Evolutionary conservation across 2,888 invertebrate genomes (phyloP), one percentile per base, ranked within the genome.

Genomic region (Zygogramma bicolorata): DNA sequence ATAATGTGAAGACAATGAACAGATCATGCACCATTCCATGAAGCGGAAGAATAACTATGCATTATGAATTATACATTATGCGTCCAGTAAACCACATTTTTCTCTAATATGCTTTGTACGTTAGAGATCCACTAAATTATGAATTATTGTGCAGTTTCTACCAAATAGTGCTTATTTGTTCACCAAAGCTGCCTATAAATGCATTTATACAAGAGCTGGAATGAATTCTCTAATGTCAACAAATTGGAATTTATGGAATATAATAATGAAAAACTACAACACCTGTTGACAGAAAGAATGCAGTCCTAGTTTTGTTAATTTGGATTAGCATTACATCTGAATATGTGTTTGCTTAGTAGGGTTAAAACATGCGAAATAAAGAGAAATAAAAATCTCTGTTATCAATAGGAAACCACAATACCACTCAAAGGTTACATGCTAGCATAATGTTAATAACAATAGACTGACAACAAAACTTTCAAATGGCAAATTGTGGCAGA

Each of bases 301-400:
- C 34, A 34, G 1, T 10, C 34, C 2, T 34, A 34, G 13, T 3
- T 20, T 46, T 20, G 8, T 8, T 8, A 2, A 18, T 53, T 22
- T 25, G n/a, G 53, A 53, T 53, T n/a, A 53, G 53, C 53, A 53
- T 22, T 53, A 53, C 53, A 53, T 53, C 53, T 53, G 53, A 53
- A 53, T 27, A 53, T 53, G 27, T 53, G n/a, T 15, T 4, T 3
- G n/a, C 42, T 34, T 13, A 34, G 13, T 34, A 20, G 18, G 2
- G 3, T 10, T 46, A 46, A 7, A 46, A 46, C 46, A 46, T 46
- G 46, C 46, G 20, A 46, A 46, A 46, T 8, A 8, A 20, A 46
- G 1, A 46, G 3, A 15, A 46, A 46, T 38, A 10, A 38, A 38
- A 38, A n/a, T n/a, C n/a, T n/a, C n/a, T n/a, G n/a, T n/a, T n/a